These are phyloP conservation scores for Andrena bucephala DNA, from an alignment of 2,888 invertebrate species.

Conservation along the genomic window DNA sequence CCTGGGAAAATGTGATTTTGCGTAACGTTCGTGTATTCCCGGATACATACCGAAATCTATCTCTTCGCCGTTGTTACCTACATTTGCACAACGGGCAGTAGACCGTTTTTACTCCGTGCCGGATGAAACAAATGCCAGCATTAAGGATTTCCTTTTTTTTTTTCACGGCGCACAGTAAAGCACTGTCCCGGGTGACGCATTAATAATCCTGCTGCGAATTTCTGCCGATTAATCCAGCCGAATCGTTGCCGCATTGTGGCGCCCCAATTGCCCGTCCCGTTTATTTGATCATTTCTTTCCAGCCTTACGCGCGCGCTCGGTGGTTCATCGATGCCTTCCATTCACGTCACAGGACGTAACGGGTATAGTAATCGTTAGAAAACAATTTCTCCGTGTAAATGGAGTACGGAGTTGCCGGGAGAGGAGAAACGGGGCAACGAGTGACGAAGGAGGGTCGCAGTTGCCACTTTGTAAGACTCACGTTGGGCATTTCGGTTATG, in stretches of 20 bases:
- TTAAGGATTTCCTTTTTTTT: conserved; percentile 4
- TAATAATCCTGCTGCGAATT: neutral
- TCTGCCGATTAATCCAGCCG: neutral
- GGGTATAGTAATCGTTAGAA: conserved; percentile 1
- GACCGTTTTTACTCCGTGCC: neutral
- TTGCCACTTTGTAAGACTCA: conserved; percentile 36
- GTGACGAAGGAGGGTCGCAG: conserved; percentile 9
- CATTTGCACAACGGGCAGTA: neutral
- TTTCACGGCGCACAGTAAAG: neutral
- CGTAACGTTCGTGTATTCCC: neutral
- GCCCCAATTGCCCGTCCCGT: neutral
- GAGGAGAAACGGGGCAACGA: neutral
- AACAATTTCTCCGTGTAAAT: conserved; percentile 22
- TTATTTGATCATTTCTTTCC: neutral
- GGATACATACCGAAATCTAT: neutral
- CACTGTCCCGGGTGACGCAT: neutral
- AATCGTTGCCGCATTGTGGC: neutral
- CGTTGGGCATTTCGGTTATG: conserved; percentile 22
- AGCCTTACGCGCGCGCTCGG: neutral
- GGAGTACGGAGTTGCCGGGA: neutral
- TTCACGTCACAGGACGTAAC: neutral
- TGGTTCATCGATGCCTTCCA: neutral
- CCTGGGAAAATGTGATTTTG: neutral
- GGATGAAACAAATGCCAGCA: neutral
- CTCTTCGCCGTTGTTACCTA: neutral